Evolutionary conservation across 2,113 vertebrate genomes (phyloP).

Genomic region (Abramis brama): DNA sequence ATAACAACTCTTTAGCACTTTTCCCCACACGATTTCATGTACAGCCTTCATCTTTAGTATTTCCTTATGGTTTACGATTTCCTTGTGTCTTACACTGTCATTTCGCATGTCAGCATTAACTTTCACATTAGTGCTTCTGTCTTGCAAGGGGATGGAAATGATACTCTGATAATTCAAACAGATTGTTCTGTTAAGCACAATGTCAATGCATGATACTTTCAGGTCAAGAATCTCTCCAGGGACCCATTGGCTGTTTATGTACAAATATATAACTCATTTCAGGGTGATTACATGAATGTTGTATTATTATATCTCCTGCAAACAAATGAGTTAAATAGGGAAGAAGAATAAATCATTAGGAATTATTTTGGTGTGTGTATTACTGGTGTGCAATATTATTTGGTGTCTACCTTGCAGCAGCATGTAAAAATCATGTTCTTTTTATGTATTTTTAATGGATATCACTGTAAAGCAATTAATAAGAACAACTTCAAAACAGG

Average conservation of each 20-base stretch:
- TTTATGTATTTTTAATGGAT: background rate
- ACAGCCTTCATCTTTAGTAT: background rate
- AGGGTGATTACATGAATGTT: background rate
- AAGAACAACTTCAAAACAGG: background rate
- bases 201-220: background rate
- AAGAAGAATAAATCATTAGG: background rate
- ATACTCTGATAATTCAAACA: background rate
- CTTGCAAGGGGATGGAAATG: background rate
- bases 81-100: background rate
- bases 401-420: background rate
- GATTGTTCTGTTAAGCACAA: conserved; percentile 1
- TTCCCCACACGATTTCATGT: background rate
- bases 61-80: background rate
- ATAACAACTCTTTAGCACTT: background rate
- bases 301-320: background rate
- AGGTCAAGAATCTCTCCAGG: background rate
- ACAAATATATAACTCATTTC: background rate
- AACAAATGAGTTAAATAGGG: background rate
- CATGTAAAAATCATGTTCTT: background rate
- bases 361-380: background rate
- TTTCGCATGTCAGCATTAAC: background rate
- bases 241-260: background rate
- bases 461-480: background rate
- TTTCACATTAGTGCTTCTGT: background rate
- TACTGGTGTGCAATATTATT: background rate